Conservation (phyloP, 2,113 vertebrate species). For the Cryptoleucopteryx plumbea region DNA sequence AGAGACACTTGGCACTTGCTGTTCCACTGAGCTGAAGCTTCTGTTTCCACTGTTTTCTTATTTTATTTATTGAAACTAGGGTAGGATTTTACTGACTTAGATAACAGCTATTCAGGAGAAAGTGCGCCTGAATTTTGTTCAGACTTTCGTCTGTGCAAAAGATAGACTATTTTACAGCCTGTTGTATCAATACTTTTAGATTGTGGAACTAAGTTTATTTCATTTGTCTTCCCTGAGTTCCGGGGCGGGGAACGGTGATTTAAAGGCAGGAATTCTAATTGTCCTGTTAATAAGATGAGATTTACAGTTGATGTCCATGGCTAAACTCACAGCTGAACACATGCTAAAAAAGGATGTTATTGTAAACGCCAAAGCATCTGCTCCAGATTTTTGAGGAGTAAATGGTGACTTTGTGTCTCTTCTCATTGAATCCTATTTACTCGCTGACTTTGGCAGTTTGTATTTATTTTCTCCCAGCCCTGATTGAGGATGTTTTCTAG, state of each 20-base stretch:
- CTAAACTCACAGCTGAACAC: not conserved
- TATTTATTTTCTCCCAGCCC: not conserved
- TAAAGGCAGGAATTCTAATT: not conserved
- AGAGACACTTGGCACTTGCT: not conserved
- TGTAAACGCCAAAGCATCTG: slow-evolving; percentile 4
- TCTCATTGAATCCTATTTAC: not conserved
- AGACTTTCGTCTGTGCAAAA: not conserved
- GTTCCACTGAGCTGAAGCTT: not conserved
- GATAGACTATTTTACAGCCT: not conserved
- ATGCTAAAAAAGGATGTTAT: not conserved
- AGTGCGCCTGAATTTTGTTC: not conserved
- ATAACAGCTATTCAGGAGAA: not conserved
- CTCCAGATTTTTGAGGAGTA: slow-evolving; percentile 1
- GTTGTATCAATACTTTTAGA: not conserved
- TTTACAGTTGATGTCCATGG: not conserved
- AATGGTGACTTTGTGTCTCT: slow-evolving; percentile 30
- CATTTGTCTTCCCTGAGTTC: not conserved
- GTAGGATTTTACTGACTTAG: not conserved
- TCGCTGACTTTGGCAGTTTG: not conserved
- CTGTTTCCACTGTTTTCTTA: not conserved
- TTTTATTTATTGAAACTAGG: not conserved
- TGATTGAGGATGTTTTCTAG: not conserved
- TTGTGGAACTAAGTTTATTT: not conserved
- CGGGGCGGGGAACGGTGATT: not conserved
- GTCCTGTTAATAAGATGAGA: not conserved